Conservation (phyloP, 2,797 vertebrate species). For the Atherinosoma microstoma region DNA sequence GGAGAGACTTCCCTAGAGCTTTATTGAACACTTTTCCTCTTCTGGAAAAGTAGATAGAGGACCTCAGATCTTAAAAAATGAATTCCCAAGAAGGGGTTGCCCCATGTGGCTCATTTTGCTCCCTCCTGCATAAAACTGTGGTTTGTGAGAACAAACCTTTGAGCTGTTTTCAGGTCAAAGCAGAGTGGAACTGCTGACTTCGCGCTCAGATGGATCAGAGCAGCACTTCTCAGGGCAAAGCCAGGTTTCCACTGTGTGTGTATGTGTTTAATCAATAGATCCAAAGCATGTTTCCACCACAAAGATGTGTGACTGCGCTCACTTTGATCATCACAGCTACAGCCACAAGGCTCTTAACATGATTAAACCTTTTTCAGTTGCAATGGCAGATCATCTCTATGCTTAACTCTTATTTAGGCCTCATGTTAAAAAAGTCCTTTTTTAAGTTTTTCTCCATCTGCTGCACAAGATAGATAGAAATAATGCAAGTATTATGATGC, state of each 20-base stretch:
- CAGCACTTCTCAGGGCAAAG: slow-evolving; percentile 17
- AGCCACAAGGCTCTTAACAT: background rate
- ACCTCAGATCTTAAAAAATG: background rate
- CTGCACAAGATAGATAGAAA: background rate
- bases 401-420: too few relatives aligned
- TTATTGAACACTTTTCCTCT: background rate
- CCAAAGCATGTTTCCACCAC: background rate
- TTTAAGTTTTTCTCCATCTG: background rate
- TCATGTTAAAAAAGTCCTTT: background rate
- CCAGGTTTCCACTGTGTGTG: slow-evolving; percentile 7
- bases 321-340: background rate
- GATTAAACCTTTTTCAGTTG: background rate
- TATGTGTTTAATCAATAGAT: background rate
- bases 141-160: background rate
- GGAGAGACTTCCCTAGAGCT: background rate
- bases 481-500: background rate
- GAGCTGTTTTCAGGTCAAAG: background rate
- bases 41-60: background rate
- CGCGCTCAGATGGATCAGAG: slow-evolving; percentile 3
- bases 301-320: background rate
- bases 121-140: background rate
- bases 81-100: background rate
- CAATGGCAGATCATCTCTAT: background rate
- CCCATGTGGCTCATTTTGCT: slow-evolving; percentile 1
- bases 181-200: too few relatives aligned